Conservation (phyloP, 2,113 vertebrate species). For the Lophotis ruficrista region DNA sequence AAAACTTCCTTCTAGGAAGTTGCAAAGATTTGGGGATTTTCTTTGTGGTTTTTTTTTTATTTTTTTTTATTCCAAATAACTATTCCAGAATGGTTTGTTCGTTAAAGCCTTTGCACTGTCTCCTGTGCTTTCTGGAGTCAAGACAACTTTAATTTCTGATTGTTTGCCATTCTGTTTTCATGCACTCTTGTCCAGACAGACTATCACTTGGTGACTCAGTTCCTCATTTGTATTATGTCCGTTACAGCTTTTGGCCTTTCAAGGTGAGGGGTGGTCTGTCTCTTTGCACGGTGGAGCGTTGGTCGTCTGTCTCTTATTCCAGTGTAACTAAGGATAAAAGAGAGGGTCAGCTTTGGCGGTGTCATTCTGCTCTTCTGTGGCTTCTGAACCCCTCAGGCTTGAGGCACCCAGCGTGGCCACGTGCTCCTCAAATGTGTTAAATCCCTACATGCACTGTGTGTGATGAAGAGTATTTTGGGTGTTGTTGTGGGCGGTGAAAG, state of each 20-base stretch:
- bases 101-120: background rate
- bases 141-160: background rate
- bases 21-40: background rate
- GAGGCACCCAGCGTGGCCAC: background rate
- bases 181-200: background rate
- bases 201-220: background rate
- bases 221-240: background rate
- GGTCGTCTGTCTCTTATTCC: background rate
- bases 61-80: background rate
- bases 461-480: accelerated
- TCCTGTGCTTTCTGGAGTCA: background rate
- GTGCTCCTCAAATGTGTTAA: accelerated
- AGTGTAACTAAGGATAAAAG: too few relatives aligned
- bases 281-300: background rate
- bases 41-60: accelerated
- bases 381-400: background rate
- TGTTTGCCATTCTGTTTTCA: background rate
- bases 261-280: background rate
- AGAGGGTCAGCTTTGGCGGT: accelerated
- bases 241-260: background rate
- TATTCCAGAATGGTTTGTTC: background rate
- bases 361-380: background rate
- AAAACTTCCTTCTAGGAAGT: background rate
- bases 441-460: accelerated
- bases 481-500: background rate